These are phyloP conservation scores for Cichlasoma orientale DNA, from an alignment of 2,797 vertebrate genomes.

Conservation along the genomic window DNA sequence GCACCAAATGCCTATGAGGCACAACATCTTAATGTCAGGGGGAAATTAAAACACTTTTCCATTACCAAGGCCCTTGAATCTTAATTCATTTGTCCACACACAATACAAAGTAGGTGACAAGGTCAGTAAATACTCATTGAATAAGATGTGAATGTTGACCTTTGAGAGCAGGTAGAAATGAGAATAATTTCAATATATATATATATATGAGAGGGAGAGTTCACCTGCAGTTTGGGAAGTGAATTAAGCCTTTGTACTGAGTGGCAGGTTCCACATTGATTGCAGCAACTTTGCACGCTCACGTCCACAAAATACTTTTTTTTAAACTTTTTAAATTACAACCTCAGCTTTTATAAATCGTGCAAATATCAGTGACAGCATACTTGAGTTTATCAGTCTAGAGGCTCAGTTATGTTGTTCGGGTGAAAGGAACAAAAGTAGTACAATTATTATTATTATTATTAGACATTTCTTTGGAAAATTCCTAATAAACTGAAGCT, in stretches of 20 bases:
- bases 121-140: conserved; percentile 84
- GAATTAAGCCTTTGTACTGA: conserved; percentile 31
- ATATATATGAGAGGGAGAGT: conserved; percentile 48
- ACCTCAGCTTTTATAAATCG: not conserved
- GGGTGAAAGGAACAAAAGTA: not conserved
- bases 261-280: conserved; percentile 21
- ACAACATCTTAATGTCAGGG: conserved; percentile 98
- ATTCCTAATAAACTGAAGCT: not conserved
- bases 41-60: conserved; percentile 98
- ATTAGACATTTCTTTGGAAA: not conserved
- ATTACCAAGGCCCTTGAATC: conserved; percentile 90
- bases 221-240: conserved; percentile 34
- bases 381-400: not conserved
- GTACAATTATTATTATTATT: not conserved
- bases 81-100: conserved; percentile 91
- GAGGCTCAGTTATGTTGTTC: not conserved
- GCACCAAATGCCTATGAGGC: conserved; percentile 94
- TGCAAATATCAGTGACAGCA: not conserved
- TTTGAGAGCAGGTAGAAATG: conserved; percentile 76
- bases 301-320: not conserved
- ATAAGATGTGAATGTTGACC: conserved; percentile 80
- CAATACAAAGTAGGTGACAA: conserved; percentile 85
- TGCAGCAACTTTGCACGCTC: conserved; percentile 8
- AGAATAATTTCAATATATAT: conserved; percentile 63
- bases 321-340: not conserved